Evolutionary conservation across 2,888 invertebrate species (phyloP), one percentile per base, ranked within the genome.

Genomic region (Phyto melanocephala): DNA sequence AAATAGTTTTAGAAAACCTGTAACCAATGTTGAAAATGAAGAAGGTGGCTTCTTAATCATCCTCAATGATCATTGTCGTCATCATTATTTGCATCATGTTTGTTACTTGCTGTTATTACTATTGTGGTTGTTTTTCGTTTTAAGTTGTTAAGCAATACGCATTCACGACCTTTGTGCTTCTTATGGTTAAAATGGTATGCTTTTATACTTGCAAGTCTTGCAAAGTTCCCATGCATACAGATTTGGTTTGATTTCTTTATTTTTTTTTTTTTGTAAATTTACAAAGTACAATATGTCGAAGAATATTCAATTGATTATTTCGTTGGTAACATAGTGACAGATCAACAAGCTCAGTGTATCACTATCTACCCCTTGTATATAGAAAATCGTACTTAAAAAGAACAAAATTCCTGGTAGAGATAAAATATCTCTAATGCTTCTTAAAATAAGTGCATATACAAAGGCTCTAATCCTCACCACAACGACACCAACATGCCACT

Each of bases 161-260:
- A 83, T 80, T 79, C 83, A 83, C 80, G 80, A 83, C 83, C 83
- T 83, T 83, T 83, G 83, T 78, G 83, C 83, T 71, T 58, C 80
- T 70, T 78, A 77, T 75, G 78, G 80, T 58, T 71, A 42, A 75
- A 77, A 63, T 40, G 58, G 63, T 62, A 15, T 62, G 3, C 74
- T 47, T 47, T 56, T 42, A 0, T 56, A n/a, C 33, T 20, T 45
- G 2, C 33, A 37, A 52, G 5, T 72, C 22, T 74, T 68, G 11
- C 45, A 60, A 17, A 62, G 45, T 45, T 45, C 52, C n/a, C 35
- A 35, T 77, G 54, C 62, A 63, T 76, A 80, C 40, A 11, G 3
- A 60, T 40, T 62, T 68, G 35, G 60, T 28, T 56, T 75, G 75
- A 79, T 72, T 79, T 79, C 67, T 79, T 56, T 79, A 58, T 78